A percentile compares a stretch with the other conserved stretches of the same genome.
phyloP scores from a whole-genome alignment of 2,113 vertebrate genomes.

The Pipa parva region DNA sequence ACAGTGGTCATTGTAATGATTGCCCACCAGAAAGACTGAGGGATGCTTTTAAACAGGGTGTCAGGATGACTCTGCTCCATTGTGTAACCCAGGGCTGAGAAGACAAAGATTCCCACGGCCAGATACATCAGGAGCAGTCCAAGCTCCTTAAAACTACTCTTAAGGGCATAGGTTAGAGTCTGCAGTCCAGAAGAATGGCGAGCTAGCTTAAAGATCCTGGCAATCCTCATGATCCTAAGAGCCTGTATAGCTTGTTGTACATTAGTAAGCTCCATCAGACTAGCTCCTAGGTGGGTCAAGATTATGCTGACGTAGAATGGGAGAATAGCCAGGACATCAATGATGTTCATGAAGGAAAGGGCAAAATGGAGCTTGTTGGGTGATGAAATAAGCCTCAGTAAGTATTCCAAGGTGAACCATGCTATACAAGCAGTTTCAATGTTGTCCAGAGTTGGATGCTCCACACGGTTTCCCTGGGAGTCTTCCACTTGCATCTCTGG shows the following conservation, averaged over 20 bases:
- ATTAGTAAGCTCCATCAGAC: conserved; percentile 86
- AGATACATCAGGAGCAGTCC: conserved; percentile 94
- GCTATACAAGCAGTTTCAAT: conserved; percentile 90
- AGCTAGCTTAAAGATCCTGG: conserved; percentile 90
- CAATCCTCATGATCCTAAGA: conserved; percentile 87
- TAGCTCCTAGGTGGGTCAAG: conserved; percentile 83
- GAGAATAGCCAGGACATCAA: conserved; percentile 87
- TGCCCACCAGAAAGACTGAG: conserved; percentile 98
- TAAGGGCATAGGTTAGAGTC: conserved; percentile 90
- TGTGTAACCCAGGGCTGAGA: conserved; percentile 91
- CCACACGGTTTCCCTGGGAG: conserved; percentile 77
- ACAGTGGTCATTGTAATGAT: conserved; percentile 98
- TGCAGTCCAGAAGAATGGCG: conserved; percentile 91
- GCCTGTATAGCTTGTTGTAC: conserved; percentile 94
- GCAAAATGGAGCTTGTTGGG: conserved; percentile 85
- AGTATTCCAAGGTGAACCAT: conserved; percentile 92
- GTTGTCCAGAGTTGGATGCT: conserved; percentile 84
- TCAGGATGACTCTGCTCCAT: conserved; percentile 95
- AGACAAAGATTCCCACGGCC: conserved; percentile 94
- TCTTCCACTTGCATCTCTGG: conserved; percentile 88
- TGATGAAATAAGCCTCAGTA: conserved; percentile 81
- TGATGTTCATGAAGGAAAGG: conserved; percentile 89
- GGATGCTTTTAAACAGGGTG: conserved; percentile 95
- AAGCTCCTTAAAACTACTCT: conserved; percentile 90
- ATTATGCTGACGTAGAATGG: conserved; percentile 90